Percentiles rank a stretch among this genome's conserved stretches.
Conservation (phyloP, 2,888 invertebrate genomes). For the Phoenoteleia sp. region DNA sequence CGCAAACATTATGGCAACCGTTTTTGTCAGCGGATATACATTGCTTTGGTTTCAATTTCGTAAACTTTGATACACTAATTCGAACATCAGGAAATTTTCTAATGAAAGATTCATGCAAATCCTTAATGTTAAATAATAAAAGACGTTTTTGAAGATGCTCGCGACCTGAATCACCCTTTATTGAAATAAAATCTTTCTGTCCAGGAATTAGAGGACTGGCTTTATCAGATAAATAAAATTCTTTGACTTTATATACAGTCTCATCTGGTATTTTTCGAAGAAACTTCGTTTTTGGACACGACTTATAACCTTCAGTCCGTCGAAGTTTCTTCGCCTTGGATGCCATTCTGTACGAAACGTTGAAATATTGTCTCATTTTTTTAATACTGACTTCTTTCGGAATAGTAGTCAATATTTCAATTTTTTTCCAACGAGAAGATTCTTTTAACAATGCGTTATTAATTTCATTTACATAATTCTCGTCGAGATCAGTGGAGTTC, state of each 20-base stretch:
- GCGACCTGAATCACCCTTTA: neutral
- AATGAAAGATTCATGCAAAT: constrained; percentile 8
- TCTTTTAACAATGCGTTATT: neutral
- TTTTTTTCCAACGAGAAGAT: neutral
- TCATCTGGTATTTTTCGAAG: neutral
- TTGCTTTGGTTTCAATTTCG: neutral
- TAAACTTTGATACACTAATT: neutral
- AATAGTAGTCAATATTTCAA: constrained; percentile 32
- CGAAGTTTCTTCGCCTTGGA: constrained; percentile 30
- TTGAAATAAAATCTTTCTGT: constrained; percentile 19
- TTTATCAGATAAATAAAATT: constrained; percentile 32
- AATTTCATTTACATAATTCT: neutral
- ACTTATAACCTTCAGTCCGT: constrained; percentile 4
- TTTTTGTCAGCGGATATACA: too few relatives aligned
- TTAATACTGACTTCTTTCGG: constrained; percentile 13
- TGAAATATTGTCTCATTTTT: constrained; percentile 9
- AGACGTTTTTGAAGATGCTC: constrained; percentile 18
- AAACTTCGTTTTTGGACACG: neutral
- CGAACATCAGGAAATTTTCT: constrained; percentile 2
- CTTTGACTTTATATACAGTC: neutral
- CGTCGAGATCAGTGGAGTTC: neutral
- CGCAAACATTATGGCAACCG: too few relatives aligned
- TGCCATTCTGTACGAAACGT: too few relatives aligned
- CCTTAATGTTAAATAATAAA: neutral
- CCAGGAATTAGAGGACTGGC: constrained; percentile 29